Percentiles rank a stretch among this genome's conserved stretches.
These are phyloP conservation scores for Illadopsis cleaveri DNA, from an alignment of 2,113 vertebrate species.

Conservation along the genomic window DNA sequence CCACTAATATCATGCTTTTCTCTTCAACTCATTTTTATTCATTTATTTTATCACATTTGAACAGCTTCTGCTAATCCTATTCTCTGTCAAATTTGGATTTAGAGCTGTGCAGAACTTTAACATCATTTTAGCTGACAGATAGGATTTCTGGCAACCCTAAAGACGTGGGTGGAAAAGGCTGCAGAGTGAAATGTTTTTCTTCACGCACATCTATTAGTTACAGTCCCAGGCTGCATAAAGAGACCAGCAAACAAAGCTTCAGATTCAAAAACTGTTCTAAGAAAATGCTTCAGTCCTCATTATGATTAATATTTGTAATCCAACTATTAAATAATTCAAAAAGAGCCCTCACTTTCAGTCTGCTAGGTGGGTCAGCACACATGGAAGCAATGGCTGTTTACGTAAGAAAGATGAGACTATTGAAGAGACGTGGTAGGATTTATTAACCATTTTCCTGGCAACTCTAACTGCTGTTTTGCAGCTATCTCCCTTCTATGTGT, in stretches of 20 bases:
- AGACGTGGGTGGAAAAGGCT: conserved; percentile 29
- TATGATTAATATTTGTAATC: conserved; percentile 54
- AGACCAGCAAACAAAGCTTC: conserved; percentile 36
- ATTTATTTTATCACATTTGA: conserved; percentile 67
- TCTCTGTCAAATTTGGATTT: conserved; percentile 61
- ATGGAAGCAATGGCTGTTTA: conserved; percentile 34
- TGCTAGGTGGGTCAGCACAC: conserved; percentile 54
- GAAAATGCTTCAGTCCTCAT: neutral
- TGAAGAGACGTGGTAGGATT: neutral
- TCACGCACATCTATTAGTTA: conserved; percentile 31
- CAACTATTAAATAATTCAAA: conserved; percentile 56
- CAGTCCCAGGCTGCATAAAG: conserved; percentile 3
- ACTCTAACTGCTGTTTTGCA: neutral
- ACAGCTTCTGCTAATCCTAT: conserved; percentile 59
- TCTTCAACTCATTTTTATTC: conserved; percentile 57
- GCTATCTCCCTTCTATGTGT: neutral
- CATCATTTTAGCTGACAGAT: conserved; percentile 54
- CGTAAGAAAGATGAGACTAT: neutral
- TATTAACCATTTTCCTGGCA: neutral
- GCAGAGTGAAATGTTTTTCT: conserved; percentile 23
- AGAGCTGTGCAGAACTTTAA: conserved; percentile 39
- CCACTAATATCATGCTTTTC: conserved; percentile 34
- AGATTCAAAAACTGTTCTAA: neutral
- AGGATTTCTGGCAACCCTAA: conserved; percentile 53
- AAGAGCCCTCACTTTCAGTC: neutral